Evolutionary conservation across 2,888 invertebrate species (phyloP), one percentile per base, ranked within the genome.

Genomic region (Scelioninae gen. 1): DNA sequence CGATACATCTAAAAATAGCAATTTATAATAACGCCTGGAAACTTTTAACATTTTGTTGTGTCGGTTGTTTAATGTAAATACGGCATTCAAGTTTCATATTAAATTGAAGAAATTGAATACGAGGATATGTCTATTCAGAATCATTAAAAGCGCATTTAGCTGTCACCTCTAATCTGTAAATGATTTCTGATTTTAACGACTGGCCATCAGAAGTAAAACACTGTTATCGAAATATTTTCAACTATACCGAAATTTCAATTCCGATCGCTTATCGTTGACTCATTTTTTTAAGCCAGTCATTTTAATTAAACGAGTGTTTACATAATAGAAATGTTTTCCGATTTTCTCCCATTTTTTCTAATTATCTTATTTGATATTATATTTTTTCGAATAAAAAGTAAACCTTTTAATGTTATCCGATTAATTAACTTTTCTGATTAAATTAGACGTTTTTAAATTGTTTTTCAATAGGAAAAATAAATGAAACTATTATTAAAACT

Each of bases 101-200:
- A 32, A 32, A n/a, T 13, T 2, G 55, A 32, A 47, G 49, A 65
- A 49, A 65, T 34, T 40, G 16, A 45, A 74, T 43, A 63, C 45
- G 53, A 74, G 63, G 62, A 74, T 74, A 23, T 23, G 55, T 74
- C 45, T 53, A 63, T 53, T 72, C 45, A 11, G 38, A 13, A 23
- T 75, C 75, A 49, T 75, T 75, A 75, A 75, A 75, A 63, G 32
- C 45, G 23, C 55, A 74, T 74, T 63, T 62, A 58, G 13, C 51
- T 8, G 43, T 23, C 49, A 47, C 15, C 62, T 60, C 55, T 63
- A 72, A 62, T 72, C 51, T 45, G 31, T 38, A 38, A 15, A 45
- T 29, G 53, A 74, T 43, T 40, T 49, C 34, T 45, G 23, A 10
- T 60, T 58, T 47, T 13, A 69, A 47, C 16, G 13, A 32, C 32